These are phyloP conservation scores for Sinocyclocheilus grahami DNA, from an alignment of 2,113 vertebrate genomes.

Conservation along the genomic window DNA sequence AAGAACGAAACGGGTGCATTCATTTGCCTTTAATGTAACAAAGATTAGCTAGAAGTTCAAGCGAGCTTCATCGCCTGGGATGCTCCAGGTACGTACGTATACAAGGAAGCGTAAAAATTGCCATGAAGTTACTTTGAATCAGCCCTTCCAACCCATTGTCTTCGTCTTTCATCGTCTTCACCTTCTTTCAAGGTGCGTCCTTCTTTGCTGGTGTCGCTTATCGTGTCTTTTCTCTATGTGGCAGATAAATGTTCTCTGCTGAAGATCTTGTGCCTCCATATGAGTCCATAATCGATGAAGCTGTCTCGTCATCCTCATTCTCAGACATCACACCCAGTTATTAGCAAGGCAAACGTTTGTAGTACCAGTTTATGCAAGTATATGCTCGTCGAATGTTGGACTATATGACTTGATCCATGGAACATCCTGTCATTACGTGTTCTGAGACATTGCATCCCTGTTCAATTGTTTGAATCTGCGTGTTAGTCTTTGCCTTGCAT, in stretches of 20 bases:
- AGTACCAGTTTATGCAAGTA: constrained; percentile 11
- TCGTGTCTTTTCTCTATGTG: background rate
- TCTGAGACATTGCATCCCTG: constrained; percentile 67
- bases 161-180: background rate
- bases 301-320: background rate
- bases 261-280: constrained; percentile 28
- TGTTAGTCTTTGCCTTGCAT: constrained; percentile 17
- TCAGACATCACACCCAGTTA: background rate
- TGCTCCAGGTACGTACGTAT: background rate
- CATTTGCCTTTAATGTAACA: constrained; percentile 3
- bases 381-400: constrained; percentile 23
- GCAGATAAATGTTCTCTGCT: constrained; percentile 17
- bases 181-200: background rate
- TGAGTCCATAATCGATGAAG: background rate
- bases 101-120: no score
- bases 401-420: constrained; percentile 47
- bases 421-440: constrained; percentile 49
- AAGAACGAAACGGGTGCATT: constrained; percentile 16
- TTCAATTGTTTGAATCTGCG: constrained; percentile 25
- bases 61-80: background rate
- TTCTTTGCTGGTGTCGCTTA: background rate
- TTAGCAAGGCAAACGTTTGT: background rate
- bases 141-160: background rate
- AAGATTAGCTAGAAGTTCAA: background rate
- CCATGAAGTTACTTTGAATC: background rate